Base-by-base conservation (phyloP, 2,888 invertebrate species). In the Ditula angustiorana region DNA sequence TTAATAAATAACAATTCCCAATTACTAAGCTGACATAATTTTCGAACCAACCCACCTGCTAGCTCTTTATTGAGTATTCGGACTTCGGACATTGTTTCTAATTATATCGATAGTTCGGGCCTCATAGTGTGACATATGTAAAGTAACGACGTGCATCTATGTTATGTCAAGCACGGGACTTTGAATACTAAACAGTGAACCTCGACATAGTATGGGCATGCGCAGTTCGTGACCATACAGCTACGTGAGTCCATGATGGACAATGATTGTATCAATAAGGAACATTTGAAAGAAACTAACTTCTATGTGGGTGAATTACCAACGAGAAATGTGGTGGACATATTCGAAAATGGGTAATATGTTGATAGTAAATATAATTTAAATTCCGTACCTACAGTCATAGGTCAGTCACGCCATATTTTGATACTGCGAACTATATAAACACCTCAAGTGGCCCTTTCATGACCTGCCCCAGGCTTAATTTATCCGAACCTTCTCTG, bases 131-230 rank as follows among this genome's bases (percentile, higher is more conserved):
- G 19, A 50, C 30, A 30, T 30, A 19, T 41, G 30, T 44, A 21
- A 28, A n/a, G 44, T 30, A 19, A 44, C 16, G 35, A 49, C 49
- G 23, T 37, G 49, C n/a, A 21, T 19, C 41, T 41, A 41, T 41
- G 41, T 41, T 24, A 33, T 24, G 24, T 60, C 50, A 41, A 41
- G 41, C 19, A 21, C 13, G n/a, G 21, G 21, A 19, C 35, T 21
- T 21, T 50, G 59, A n/a, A 60, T 60, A 60, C 37, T 60, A 60
- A 60, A 11, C 21, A 8, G 16, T n/a, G 50, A 50, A 19, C 50
- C 59, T 50, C 59, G 59, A 50, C 59, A 60, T 50, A 37, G 50
- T 28, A 50, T 28, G 35, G 37, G 26, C 50, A 26, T n/a, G n/a
- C n/a, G n/a, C n/a, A n/a, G n/a, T 5, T 58, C 35, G 47, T n/a